Evolutionary conservation across 2,113 vertebrate species (phyloP).

Genomic region (Phodopus roborovskii): DNA sequence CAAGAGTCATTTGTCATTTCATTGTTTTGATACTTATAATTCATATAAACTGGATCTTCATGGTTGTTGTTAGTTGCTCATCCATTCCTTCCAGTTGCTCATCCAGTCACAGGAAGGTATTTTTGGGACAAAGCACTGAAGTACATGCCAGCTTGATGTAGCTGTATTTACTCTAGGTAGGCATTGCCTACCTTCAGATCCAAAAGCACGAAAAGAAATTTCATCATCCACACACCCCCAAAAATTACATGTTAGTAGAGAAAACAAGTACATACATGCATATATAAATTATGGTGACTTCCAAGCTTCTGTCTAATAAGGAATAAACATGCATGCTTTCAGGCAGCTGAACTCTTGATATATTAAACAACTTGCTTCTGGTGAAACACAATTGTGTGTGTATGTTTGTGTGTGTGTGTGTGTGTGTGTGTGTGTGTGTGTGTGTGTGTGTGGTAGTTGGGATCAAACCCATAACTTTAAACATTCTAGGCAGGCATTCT

Average conservation of each 20-base stretch:
- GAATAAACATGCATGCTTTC: slow-evolving; percentile 24
- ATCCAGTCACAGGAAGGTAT: slow-evolving; percentile 22
- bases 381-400: slow-evolving; percentile 4
- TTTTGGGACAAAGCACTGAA: neutral
- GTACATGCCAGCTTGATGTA: slow-evolving; percentile 4
- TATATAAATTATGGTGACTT: slow-evolving; percentile 30
- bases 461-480: neutral
- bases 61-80: slow-evolving; percentile 5
- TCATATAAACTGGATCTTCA: slow-evolving; percentile 37
- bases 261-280: slow-evolving; percentile 35
- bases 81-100: slow-evolving; percentile 29
- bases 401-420: no score
- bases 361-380: slow-evolving; percentile 39
- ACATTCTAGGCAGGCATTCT: neutral
- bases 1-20: neutral
- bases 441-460: neutral
- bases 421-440: no score
- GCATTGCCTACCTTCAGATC: neutral
- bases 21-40: slow-evolving; percentile 27
- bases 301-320: slow-evolving; percentile 35
- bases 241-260: slow-evolving; percentile 11
- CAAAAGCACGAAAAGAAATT: slow-evolving; percentile 33
- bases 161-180: slow-evolving; percentile 15
- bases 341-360: slow-evolving; percentile 48
- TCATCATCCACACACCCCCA: neutral